Evolutionary conservation across 2,113 vertebrate genomes (phyloP), one percentile per base, ranked within the genome.

Genomic region (Lasiurus cinereus): DNA sequence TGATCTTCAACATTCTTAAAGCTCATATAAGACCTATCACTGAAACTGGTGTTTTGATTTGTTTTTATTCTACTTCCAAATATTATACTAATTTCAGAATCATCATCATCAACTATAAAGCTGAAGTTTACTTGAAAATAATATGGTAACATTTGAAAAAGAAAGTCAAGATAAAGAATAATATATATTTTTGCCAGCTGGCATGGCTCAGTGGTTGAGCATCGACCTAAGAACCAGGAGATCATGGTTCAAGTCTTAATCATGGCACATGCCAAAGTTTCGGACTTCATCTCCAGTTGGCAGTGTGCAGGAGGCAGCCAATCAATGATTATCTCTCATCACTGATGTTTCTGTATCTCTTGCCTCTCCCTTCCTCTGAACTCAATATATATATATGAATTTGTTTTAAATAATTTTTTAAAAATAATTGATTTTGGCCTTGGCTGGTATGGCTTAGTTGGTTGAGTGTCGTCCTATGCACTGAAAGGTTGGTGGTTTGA

Each of bases 91-190:
- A 91, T 14, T 1, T 64, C 39, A 77, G 72, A 78, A 19, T 33
- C 15, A 70, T 52, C 39, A 46, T 46, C 15, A 76, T 31, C 15
- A 16, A 48, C n/a, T 52, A 29, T 6, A 85, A 77, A 66, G 50
- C 21, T 77, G 14, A 85, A 85, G 62, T 88, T 52, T 56, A 54
- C 14, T 67, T 93, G 74, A 88, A 90, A 88, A 67, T 69, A 2
- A 39, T 10, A 24, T 14, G 4, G 7, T 70, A 52, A 5, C 15
- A 33, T 87, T 88, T 92, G 33, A 73, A 56, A 88, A 72, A 76
- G 10, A 83, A 27, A 79, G 3, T 64, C 22, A 72, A 36, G 7
- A 39, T 50, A 78, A 67, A 36, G 3, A 62, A 84, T 10, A 88
- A 50, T 69, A 48, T 50, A 18, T 22, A 12, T 66, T 66, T 66